Evolutionary conservation across 2,797 vertebrate genomes (phyloP).

Genomic region (Gouania willdenowi): DNA sequence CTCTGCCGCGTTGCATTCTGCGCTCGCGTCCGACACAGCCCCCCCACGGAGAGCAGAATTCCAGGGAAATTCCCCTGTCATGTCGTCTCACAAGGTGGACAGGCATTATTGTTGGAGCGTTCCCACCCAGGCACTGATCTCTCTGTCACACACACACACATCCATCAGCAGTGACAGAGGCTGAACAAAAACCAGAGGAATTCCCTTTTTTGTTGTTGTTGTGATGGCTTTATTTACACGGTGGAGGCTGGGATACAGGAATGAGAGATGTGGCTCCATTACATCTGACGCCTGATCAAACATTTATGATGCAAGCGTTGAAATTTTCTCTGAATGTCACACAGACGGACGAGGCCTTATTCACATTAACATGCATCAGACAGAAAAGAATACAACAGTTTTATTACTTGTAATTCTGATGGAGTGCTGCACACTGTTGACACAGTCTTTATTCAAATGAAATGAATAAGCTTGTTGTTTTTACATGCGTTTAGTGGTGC

Average conservation of each 20-base stretch:
- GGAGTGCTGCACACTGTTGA: neutral
- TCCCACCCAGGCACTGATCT: slow-evolving; percentile 55
- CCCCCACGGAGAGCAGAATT: slow-evolving; percentile 45
- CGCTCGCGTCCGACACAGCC: slow-evolving; percentile 12
- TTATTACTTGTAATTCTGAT: slow-evolving; percentile 22
- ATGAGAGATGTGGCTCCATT: slow-evolving; percentile 23
- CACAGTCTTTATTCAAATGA: slow-evolving; percentile 9
- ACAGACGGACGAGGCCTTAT: slow-evolving; percentile 15
- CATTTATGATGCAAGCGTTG: slow-evolving; percentile 42
- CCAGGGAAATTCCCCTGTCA: slow-evolving; percentile 64
- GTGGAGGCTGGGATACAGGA: slow-evolving; percentile 22
- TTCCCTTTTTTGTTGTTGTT: slow-evolving; percentile 46
- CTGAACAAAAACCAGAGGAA: slow-evolving; percentile 44
- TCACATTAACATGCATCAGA: slow-evolving; percentile 41
- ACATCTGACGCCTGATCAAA: slow-evolving; percentile 41
- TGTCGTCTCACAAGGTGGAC: slow-evolving; percentile 52
- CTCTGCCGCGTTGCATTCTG: slow-evolving; percentile 35
- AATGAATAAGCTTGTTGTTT: slow-evolving; percentile 13
- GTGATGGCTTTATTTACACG: slow-evolving; percentile 62
- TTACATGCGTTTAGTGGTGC: slow-evolving; percentile 24
- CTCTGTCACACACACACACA: slow-evolving; percentile 13
- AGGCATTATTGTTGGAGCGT: slow-evolving; percentile 50
- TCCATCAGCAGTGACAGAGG: slow-evolving; percentile 62
- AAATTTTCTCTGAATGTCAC: slow-evolving; percentile 33
- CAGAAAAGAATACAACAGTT: slow-evolving; percentile 2